Percentiles rank a stretch among this genome's conserved stretches.
Evolutionary conservation across 2,113 vertebrate species (phyloP).

Genomic region (Capreolus pygargus): DNA sequence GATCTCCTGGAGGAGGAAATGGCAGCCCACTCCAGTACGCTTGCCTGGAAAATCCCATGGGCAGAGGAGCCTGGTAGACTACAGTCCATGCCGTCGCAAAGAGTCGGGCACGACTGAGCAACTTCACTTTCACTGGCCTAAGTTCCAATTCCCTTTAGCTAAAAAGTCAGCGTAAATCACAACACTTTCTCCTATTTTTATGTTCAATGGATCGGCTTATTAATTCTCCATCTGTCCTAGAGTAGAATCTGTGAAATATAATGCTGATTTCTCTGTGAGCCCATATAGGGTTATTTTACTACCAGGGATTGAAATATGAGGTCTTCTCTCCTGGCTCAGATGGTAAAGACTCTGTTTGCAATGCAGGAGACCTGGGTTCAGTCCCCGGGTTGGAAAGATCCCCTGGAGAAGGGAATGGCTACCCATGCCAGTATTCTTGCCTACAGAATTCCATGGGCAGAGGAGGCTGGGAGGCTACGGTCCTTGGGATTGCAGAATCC

Average conservation of each 20-base stretch:
- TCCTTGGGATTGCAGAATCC: neutral
- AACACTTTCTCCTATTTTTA: neutral
- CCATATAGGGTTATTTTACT: neutral
- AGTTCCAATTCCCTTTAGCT: neutral
- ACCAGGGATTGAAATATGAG: neutral
- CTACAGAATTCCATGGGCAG: neutral
- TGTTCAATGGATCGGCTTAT: neutral
- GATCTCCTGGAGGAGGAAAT: no score
- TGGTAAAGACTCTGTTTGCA: neutral
- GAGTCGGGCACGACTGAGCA: fast-evolving
- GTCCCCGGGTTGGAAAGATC: neutral
- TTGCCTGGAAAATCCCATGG: no score
- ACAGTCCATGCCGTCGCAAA: no score
- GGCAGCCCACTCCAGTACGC: no score
- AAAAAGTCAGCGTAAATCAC: neutral
- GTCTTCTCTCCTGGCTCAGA: neutral
- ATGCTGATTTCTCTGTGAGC: neutral
- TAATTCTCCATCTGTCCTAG: neutral
- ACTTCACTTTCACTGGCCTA: neutral
- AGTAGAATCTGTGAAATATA: neutral
- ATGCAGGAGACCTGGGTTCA: neutral
- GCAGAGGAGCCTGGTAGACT: no score
- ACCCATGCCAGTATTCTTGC: neutral
- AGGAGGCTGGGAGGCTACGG: neutral
- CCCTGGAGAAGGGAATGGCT: neutral